Base-by-base conservation (phyloP, 1,140 invertebrate species). In the Dendroctonus ponderosae region DNA sequence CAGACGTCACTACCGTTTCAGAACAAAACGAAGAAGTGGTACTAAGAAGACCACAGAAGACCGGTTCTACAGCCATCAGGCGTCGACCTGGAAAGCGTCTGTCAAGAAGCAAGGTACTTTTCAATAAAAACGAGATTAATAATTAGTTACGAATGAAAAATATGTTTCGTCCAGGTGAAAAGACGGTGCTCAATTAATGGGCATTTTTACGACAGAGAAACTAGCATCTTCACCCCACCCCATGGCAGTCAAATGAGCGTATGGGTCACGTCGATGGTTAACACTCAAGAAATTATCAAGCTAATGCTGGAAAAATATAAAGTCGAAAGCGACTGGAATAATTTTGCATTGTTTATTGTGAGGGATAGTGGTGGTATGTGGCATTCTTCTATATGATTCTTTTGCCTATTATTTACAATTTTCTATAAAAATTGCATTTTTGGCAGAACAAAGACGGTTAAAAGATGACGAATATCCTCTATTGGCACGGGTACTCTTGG, bases 181-280 rank as follows among this genome's bases (percentile, higher is more conserved):
- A 81, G 90, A 65, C 83, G 91, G 62, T 93, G 91, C 70, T 93
- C 91, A 0, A 94, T 94, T 40, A 94, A 94, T 78, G 91, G 92
- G 2, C 91, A 94, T 77, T 92, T 90, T 78, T 94, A 94, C 75
- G 91, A 94, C 78, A 84, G 91, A 58, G 91, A 94, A 82, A 94
- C 92, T 0, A 91, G 90, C 75, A 90, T 92, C 66, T 94, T 94
- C 72, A 93, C 90, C 5, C 91, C 91, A 0, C 90, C 91, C 0
- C 85, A 90, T 74, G 91, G 91, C 12, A 93, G 90, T 70, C 87
- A 91, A 70, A 93, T 92, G 82, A 91, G 88, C 68, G 91, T 94
- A 0, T 93, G 89, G 86, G 89, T 93, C 0, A 89, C 91, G 6
- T 92, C 90, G 62, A 80, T 91, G 61, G 89, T 93, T 41, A 91